These are phyloP conservation scores for Drosophila varians DNA, from an alignment of 1,140 invertebrate genomes.

Conservation along the genomic window DNA sequence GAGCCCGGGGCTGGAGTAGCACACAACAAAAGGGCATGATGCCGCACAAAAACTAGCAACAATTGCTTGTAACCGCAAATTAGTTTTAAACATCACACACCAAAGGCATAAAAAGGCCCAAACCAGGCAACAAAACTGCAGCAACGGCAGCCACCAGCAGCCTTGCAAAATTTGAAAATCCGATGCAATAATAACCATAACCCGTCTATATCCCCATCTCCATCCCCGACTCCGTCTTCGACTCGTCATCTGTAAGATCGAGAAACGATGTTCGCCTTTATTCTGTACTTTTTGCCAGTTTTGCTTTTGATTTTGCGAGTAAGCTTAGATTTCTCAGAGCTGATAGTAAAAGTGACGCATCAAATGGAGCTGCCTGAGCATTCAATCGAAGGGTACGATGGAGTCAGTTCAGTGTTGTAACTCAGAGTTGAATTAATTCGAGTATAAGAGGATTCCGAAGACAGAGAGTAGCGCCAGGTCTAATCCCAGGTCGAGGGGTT, in stretches of 20 bases:
- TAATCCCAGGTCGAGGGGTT: slow-evolving; percentile 11
- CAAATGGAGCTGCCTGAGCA: slow-evolving; percentile 50
- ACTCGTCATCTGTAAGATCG: slow-evolving; percentile 57
- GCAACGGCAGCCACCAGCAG: slow-evolving; percentile 21
- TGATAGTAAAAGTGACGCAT: slow-evolving; percentile 77
- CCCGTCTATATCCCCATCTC: slow-evolving; percentile 21
- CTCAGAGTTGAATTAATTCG: neutral
- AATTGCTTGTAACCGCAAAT: slow-evolving; percentile 74
- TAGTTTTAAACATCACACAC: slow-evolving; percentile 74
- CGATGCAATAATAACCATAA: slow-evolving; percentile 56
- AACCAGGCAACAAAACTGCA: slow-evolving; percentile 66
- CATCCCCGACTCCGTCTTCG: neutral
- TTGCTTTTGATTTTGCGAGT: slow-evolving; percentile 10
- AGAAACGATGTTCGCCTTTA: slow-evolving; percentile 57
- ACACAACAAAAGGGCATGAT: slow-evolving; percentile 78
- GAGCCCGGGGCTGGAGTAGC: slow-evolving; percentile 10
- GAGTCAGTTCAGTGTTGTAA: neutral
- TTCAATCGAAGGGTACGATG: slow-evolving; percentile 8
- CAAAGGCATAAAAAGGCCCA: slow-evolving; percentile 18
- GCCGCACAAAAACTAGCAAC: slow-evolving; percentile 55
- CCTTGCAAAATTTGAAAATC: slow-evolving; percentile 69
- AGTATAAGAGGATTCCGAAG: neutral
- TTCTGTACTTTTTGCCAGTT: slow-evolving; percentile 29
- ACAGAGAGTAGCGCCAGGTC: neutral
- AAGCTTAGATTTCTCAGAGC: slow-evolving; percentile 51